Percentiles rank a stretch among this genome's conserved stretches.
phyloP scores from a whole-genome alignment of 2,888 invertebrate genomes.

The Ophion slaviceki region DNA sequence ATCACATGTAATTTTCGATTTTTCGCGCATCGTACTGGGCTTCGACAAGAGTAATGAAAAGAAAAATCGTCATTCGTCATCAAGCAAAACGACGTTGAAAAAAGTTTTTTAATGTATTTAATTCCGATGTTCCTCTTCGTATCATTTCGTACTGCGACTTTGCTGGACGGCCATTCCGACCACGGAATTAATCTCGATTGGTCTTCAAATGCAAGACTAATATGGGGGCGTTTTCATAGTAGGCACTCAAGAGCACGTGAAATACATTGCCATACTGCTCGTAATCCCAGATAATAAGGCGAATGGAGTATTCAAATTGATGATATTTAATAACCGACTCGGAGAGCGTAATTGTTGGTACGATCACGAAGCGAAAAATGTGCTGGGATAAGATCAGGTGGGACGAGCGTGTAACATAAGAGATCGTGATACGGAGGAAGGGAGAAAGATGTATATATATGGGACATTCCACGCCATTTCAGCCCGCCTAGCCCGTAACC shows the following conservation, averaged over 20 bases:
- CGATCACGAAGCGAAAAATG: slow-evolving; percentile 53
- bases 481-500: no score
- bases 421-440: slow-evolving; percentile 45
- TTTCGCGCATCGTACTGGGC: no score
- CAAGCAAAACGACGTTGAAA: background rate
- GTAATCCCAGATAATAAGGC: background rate
- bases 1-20: no score
- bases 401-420: slow-evolving; percentile 49
- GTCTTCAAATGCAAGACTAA: background rate
- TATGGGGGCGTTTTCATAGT: background rate
- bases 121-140: background rate
- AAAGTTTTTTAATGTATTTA: background rate
- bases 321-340: slow-evolving; percentile 8
- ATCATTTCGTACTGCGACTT: background rate
- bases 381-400: slow-evolving; percentile 64
- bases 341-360: slow-evolving; percentile 33
- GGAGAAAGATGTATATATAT: background rate
- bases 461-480: no score
- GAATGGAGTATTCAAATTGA: slow-evolving; percentile 18
- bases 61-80: background rate
- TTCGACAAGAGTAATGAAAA: background rate
- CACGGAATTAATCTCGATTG: background rate
- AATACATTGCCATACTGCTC: background rate
- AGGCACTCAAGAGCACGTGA: background rate
- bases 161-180: background rate